Evolutionary conservation across 1,140 invertebrate species (phyloP), one percentile per base, ranked within the genome.

Genomic region (Neomicropteryx cornuta): DNA sequence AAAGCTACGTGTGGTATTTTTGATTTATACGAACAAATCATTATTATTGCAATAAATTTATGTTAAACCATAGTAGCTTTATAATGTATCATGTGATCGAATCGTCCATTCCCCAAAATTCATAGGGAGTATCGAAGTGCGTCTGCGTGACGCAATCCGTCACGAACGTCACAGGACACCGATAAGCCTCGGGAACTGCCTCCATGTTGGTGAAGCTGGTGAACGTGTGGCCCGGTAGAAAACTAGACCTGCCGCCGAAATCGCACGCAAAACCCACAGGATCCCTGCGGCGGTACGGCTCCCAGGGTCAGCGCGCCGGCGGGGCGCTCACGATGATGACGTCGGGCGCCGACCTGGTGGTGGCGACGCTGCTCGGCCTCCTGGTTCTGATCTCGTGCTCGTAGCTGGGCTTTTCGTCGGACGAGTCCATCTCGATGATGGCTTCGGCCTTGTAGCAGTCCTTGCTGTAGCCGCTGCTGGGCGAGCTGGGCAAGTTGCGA

Each of bases 281-380:
- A n/a, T n/a, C 20, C 46, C 73, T 61, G 50, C 71, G 58, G 42
- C 62, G 65, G 51, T 73, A 74, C 21, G 71, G 71, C 52, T 74
- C 70, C 71, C 71, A 74, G 53, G 71, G 58, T 46, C 46, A 53
- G 43, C 48, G 56, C 54, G 61, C 56, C 52, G 83, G 81, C 13
- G 58, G 59, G 46, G 41, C 44, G 17, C 60, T 65, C 62, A 81
- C 83, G 48, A 83, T 81, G 47, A 89, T 87, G 36, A 89, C 86
- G 55, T 91, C 87, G 14, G 86, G 86, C 1, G 86, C 86, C 30
- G 85, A 87, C 53, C 87, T 86, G 6, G 81, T 83, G 10, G 82
- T 84, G 43, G 83, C 78, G 33, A 79, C 76, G 56, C 79, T 83
- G 54, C 79, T 80, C 0, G 79, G 77, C 8, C 79, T 64, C 19